Evolutionary conservation across 1,140 invertebrate genomes (phyloP), one percentile per base, ranked within the genome.

Genomic region (Hypothenemus hampei): DNA sequence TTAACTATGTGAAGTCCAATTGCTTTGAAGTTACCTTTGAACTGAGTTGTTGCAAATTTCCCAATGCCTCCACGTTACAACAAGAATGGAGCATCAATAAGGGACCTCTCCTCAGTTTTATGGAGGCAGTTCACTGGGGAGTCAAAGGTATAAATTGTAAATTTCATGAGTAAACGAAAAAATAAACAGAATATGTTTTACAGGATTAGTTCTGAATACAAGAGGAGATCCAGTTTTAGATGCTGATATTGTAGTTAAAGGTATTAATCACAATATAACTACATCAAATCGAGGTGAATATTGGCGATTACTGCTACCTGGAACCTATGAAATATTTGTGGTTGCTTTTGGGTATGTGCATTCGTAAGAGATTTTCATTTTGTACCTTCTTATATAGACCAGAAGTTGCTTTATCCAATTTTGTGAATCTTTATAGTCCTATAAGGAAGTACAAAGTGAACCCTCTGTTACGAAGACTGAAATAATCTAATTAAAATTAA

Each of bases 21-120:
- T 93, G 93, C 68, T 93, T 97, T 70, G 97, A 99, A 72, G 83
- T 98, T 43, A 98, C 96, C 4, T 84, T 99, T 60, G 96, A 99
- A 71, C 71, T 99, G 44, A 91, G 89, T 37, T 99, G 97, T 76
- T 94, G 91, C 72, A 99, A 99, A 75, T 97, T 86, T 74, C 95
- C 96, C 0, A 51, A 59, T 3, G 83, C 85, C 0, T 75, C 73
- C 3, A 71, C 79, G 3, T 69, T 99, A 60, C 78, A 82, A 0
- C 66, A 73, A 10, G 89, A 92, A 75, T 99, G 97, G 97, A 62
- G 73, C 7, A 77, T 83, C 36, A 99, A 99, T 71, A 87, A 88
- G 68, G 89, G 91, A 63, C 76, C 94, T 13, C 67, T 99, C 31
- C 66, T 98, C 4, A 57, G 45, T 16, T 96, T 84, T 66, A 84